phyloP scores from a whole-genome alignment of 2,113 vertebrate genomes.

The Labeo rohita region DNA sequence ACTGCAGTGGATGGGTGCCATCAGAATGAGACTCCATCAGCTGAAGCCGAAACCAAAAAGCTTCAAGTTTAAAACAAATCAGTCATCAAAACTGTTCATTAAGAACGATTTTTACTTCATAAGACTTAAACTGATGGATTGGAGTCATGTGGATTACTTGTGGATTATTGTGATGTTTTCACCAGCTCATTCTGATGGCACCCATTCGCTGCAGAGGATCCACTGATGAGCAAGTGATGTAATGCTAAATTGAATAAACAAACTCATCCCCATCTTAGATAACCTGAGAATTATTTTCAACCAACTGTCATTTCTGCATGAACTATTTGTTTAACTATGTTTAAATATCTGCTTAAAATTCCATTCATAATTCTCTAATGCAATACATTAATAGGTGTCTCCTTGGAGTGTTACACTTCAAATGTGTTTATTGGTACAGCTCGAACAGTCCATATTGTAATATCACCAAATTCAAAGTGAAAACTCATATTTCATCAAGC shows the following conservation, averaged over 20 bases:
- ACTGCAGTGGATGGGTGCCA: background rate
- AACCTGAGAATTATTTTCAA: background rate
- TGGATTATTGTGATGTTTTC: background rate
- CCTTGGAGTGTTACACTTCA: background rate
- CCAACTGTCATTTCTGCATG: background rate
- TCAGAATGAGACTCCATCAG: background rate
- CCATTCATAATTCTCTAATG: background rate
- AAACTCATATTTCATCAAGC: background rate
- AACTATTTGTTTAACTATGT: background rate
- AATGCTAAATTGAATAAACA: background rate
- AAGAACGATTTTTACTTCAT: background rate
- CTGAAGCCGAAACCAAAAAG: background rate
- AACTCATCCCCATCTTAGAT: background rate
- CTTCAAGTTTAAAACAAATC: too few relatives aligned
- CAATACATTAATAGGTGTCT: background rate
- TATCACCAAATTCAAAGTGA: background rate
- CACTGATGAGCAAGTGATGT: background rate
- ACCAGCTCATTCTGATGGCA: background rate
- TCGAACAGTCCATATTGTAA: background rate
- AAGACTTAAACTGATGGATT: background rate
- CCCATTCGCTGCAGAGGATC: background rate
- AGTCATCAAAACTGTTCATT: background rate
- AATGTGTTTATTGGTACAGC: background rate
- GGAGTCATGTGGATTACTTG: background rate
- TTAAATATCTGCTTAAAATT: background rate